phyloP scores from a whole-genome alignment of 2,797 vertebrate genomes.

The Loris lydekkerianus region DNA sequence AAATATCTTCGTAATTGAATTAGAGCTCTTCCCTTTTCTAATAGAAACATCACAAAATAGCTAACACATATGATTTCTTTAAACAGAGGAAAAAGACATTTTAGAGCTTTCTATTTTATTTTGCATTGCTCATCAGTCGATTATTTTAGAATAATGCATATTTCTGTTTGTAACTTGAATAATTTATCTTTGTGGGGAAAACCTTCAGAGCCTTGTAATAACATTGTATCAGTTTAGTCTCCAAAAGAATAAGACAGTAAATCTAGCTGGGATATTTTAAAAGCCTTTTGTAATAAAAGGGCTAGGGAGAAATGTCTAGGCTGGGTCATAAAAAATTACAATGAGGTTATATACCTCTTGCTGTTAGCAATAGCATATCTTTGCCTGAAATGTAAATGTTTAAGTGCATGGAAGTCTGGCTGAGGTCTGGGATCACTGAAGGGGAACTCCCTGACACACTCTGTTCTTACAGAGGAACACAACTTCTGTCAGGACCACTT shows the following conservation, averaged over 20 bases:
- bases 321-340: not conserved
- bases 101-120: not conserved
- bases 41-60: not conserved
- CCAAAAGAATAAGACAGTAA: not conserved
- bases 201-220: not conserved
- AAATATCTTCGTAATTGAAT: not conserved
- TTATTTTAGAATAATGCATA: not conserved
- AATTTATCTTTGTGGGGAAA: not conserved
- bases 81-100: not conserved
- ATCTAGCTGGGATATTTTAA: not conserved
- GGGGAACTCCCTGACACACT: not conserved
- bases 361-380: not conserved
- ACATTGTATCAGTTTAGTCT: not conserved
- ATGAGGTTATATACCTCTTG: not conserved
- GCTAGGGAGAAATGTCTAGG: not conserved
- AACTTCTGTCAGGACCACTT: not conserved
- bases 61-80: not conserved
- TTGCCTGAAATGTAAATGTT: not conserved
- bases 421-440: not conserved
- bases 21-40: not conserved
- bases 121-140: not conserved
- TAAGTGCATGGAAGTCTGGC: not conserved
- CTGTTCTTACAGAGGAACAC: not conserved
- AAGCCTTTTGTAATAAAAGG: not conserved
- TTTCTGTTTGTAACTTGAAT: not conserved